Conservation (phyloP, 2,113 vertebrate species). For the Lucifuga dentata region DNA sequence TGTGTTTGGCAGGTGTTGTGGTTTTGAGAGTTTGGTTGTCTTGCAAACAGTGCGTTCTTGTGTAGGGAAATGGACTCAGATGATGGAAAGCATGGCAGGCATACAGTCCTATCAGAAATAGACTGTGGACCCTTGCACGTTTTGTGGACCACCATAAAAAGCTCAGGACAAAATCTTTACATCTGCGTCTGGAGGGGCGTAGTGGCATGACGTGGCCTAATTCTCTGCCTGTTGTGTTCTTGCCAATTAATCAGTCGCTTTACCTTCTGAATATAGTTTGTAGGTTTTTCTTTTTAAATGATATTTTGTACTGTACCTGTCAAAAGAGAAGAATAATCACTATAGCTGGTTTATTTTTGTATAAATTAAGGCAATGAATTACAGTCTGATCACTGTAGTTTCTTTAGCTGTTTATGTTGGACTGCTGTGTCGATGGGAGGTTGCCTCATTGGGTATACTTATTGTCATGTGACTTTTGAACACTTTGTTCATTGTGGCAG, state of each 20-base stretch:
- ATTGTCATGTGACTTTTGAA: slow-evolving; percentile 34
- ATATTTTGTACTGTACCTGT: slow-evolving; percentile 72
- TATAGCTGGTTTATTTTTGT: slow-evolving; percentile 80
- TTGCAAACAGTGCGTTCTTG: slow-evolving; percentile 12
- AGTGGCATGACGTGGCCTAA: slow-evolving; percentile 16
- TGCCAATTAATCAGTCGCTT: slow-evolving; percentile 27
- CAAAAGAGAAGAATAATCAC: slow-evolving; percentile 59
- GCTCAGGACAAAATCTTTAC: slow-evolving; percentile 54
- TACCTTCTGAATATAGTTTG: slow-evolving; percentile 47
- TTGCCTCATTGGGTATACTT: slow-evolving; percentile 29
- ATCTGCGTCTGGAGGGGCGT: neutral
- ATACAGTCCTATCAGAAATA: slow-evolving; percentile 1
- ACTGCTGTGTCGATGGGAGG: slow-evolving; percentile 37
- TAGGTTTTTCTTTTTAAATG: slow-evolving; percentile 42
- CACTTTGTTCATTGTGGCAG: slow-evolving; percentile 32
- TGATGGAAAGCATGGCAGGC: neutral
- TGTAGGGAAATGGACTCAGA: neutral
- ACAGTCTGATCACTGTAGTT: slow-evolving; percentile 76
- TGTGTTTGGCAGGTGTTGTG: slow-evolving; percentile 25
- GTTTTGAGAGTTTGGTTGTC: slow-evolving; percentile 35
- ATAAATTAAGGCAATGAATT: slow-evolving; percentile 68
- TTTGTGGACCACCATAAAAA: slow-evolving; percentile 18
- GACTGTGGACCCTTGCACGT: slow-evolving; percentile 16
- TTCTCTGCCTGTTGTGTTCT: slow-evolving; percentile 1
- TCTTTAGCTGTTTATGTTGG: slow-evolving; percentile 53